Base-by-base conservation (phyloP, 2,797 vertebrate species). In the Ataeniobius toweri region DNA sequence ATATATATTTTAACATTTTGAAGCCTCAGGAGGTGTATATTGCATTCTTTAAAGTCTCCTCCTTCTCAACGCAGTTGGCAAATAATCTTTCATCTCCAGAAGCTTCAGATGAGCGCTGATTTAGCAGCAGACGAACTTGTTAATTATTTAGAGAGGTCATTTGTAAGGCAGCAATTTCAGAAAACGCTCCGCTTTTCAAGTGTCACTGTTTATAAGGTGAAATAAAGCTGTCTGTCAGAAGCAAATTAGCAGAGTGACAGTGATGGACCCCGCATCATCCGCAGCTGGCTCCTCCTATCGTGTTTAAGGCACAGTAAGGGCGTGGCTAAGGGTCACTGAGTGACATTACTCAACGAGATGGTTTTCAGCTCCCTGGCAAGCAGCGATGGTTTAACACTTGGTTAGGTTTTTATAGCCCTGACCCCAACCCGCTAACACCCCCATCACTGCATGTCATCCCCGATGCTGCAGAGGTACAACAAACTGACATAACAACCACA, bases 111-210 rank as follows among this genome's bases (percentile, higher is more conserved):
- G 76, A 53, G 10, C 39, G 1, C 81, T 91, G 91, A 94, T 93
- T 94, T 91, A 92, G 78, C 91, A 86, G 86, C 91, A 91, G 90
- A 92, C 85, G 83, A 91, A 90, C 82, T 88, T 91, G 86, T 88
- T 92, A 94, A 93, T 94, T 93, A 93, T 93, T 92, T 82, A 89
- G 84, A 92, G 89, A 90, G 89, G 90, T 92, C 91, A 89, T 91
- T 93, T 91, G 90, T 90, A 85, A 89, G 89, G 77, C 73, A 84
- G 73, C 77, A 81, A 86, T 86, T 92, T 92, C 74, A 81, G 74
- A 89, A 63, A 80, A 88, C 10, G 78, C 73, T 56, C 80, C 6
- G 76, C 83, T 89, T 90, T 92, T 90, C 80, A 87, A 87, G 83
- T 86, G 88, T 86, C 91, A 76, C 71, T 90, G 86, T 89, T 90